Conservation (phyloP, 2,888 invertebrate genomes). For the Ecdyonurus torrentis region DNA sequence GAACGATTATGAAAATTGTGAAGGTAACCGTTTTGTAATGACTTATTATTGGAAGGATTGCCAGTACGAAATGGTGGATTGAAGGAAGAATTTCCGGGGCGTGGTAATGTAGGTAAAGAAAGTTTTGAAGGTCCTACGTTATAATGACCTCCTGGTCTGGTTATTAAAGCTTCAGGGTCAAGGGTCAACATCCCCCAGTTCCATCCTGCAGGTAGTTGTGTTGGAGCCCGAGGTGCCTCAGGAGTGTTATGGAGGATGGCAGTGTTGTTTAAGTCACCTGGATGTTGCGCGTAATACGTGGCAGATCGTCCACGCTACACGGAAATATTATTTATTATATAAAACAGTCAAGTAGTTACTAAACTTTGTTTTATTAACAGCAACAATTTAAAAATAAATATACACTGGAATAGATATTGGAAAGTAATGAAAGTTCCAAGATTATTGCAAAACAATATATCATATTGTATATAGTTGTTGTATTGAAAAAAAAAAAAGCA, state of each 20-base stretch:
- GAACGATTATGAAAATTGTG: too few relatives aligned
- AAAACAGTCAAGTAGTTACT: too few relatives aligned
- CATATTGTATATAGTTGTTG: too few relatives aligned
- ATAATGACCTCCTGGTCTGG: neutral
- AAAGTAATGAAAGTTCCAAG: too few relatives aligned
- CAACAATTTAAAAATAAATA: too few relatives aligned
- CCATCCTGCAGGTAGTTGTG: conserved; percentile 6
- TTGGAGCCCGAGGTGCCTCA: conserved; percentile 17
- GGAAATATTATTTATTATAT: too few relatives aligned
- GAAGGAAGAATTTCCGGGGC: neutral
- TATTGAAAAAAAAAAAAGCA: too few relatives aligned
- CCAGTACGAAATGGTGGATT: neutral
- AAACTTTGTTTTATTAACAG: too few relatives aligned
- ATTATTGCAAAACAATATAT: too few relatives aligned
- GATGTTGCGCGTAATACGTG: conserved; percentile 26
- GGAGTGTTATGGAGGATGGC: conserved; percentile 18
- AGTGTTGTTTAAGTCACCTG: conserved; percentile 22
- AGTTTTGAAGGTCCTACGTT: neutral
- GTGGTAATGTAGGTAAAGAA: neutral
- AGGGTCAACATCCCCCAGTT: conserved; percentile 1
- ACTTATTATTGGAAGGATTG: neutral
- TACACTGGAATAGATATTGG: too few relatives aligned
- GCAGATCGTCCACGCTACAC: conserved; percentile 26
- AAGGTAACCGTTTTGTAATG: too few relatives aligned
- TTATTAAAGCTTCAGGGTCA: neutral